These are phyloP conservation scores for Ceratina calcarata DNA, from an alignment of 1,140 invertebrate genomes.

Conservation along the genomic window DNA sequence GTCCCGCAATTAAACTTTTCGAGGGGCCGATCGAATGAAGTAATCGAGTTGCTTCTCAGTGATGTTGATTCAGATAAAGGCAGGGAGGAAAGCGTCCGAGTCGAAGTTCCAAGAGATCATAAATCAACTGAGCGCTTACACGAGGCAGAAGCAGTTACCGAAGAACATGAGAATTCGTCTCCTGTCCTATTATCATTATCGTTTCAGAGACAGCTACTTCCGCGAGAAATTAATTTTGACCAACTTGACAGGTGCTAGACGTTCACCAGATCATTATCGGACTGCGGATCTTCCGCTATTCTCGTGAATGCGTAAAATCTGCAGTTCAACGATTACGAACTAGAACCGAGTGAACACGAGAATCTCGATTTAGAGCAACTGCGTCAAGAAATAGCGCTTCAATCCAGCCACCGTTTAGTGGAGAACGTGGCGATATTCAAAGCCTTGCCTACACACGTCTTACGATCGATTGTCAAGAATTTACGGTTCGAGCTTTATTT, in stretches of 20 bases:
- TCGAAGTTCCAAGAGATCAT: constrained; percentile 74
- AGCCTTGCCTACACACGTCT: constrained; percentile 64
- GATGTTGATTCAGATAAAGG: constrained; percentile 70
- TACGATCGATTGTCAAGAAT: constrained; percentile 66
- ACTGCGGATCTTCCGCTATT: not conserved
- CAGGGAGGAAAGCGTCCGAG: constrained; percentile 64
- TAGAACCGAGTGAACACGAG: no score
- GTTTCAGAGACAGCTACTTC: constrained; percentile 74
- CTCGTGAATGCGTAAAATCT: no score
- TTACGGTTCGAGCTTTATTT: constrained; percentile 75
- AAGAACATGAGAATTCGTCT: constrained; percentile 72
- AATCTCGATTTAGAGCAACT: constrained; percentile 59
- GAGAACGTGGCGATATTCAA: constrained; percentile 74
- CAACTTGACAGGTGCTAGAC: constrained; percentile 67
- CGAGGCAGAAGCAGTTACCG: constrained; percentile 73
- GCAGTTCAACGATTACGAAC: no score
- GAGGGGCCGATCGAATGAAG: not conserved
- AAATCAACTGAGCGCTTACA: constrained; percentile 74
- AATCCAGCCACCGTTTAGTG: constrained; percentile 72
- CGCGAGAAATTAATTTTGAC: constrained; percentile 69
- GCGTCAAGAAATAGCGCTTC: constrained; percentile 70
- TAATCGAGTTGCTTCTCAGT: constrained; percentile 54
- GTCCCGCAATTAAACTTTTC: no score
- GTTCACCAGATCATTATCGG: not conserved
- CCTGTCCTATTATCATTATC: constrained; percentile 70